Evolutionary conservation across 2,113 vertebrate genomes (phyloP).

Genomic region (Propithecus coquereli): DNA sequence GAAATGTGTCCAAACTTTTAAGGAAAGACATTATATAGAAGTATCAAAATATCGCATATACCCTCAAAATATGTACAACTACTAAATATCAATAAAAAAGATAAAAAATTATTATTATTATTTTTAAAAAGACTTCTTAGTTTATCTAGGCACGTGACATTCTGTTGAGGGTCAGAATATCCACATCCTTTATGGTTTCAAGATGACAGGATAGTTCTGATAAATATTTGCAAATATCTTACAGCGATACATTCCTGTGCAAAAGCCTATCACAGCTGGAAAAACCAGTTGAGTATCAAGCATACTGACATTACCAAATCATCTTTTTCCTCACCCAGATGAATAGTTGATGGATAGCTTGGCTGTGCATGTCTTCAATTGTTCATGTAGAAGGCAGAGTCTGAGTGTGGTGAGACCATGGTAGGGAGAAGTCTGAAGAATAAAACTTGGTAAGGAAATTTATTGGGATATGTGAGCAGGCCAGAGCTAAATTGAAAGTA

Average conservation of each 20-base stretch:
- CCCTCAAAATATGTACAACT: no score
- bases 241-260: conserved; percentile 35
- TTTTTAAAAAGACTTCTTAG: neutral
- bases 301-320: conserved; percentile 14
- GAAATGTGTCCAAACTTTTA: conserved; percentile 1
- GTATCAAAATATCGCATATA: no score
- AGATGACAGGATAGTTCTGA: conserved; percentile 41
- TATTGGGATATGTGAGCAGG: conserved; percentile 22
- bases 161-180: neutral
- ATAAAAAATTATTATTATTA: no score
- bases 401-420: neutral
- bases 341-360: neutral
- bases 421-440: conserved; percentile 27
- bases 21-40: neutral
- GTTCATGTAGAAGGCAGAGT: conserved; percentile 9
- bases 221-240: conserved; percentile 62
- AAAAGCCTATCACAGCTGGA: conserved; percentile 44
- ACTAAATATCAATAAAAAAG: no score
- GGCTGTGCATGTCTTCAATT: neutral
- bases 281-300: conserved; percentile 25
- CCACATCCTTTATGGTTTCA: neutral
- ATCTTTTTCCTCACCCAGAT: conserved; percentile 13
- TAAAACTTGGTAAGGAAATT: conserved; percentile 35
- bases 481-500: conserved; percentile 34
- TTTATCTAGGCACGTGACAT: conserved; percentile 32